Percentiles rank a stretch among this genome's conserved stretches.
phyloP scores from a whole-genome alignment of 2,113 vertebrate genomes.

The Podarcis muralis region DNA sequence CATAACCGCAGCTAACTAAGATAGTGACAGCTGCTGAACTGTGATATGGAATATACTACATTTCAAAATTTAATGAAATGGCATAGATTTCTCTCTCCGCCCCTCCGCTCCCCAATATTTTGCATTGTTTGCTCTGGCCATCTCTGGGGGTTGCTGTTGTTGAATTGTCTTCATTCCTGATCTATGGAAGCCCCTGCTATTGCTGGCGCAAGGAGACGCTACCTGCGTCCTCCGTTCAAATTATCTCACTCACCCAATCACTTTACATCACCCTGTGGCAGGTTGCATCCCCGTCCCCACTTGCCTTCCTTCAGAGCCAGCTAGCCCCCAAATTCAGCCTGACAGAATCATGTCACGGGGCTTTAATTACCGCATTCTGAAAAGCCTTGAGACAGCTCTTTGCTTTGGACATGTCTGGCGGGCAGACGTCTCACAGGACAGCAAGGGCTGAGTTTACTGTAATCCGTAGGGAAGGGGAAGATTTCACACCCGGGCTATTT shows the following conservation, averaged over 20 bases:
- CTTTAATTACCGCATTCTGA: neutral
- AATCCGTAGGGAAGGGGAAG: neutral
- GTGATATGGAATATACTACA: no score
- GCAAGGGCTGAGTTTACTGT: neutral
- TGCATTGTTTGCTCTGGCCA: neutral
- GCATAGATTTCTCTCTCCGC: fast-evolving
- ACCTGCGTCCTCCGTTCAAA: neutral
- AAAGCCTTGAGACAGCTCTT: neutral
- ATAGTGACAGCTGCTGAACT: neutral
- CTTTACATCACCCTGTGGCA: neutral
- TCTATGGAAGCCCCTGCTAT: neutral
- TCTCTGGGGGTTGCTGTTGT: neutral
- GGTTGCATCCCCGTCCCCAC: neutral
- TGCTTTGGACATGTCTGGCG: neutral
- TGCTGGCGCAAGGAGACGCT: neutral
- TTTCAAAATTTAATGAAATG: neutral
- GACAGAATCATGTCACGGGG: slow-evolving; percentile 9
- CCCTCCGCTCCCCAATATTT: no score
- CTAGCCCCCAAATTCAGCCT: neutral
- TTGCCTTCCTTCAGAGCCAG: neutral
- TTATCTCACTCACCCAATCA: no score
- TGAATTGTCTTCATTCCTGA: no score
- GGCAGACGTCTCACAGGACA: neutral
- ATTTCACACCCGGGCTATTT: no score
- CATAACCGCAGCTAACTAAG: neutral